Base-by-base conservation (phyloP, 2,797 vertebrate genomes). In the Epinephelus coioides region DNA sequence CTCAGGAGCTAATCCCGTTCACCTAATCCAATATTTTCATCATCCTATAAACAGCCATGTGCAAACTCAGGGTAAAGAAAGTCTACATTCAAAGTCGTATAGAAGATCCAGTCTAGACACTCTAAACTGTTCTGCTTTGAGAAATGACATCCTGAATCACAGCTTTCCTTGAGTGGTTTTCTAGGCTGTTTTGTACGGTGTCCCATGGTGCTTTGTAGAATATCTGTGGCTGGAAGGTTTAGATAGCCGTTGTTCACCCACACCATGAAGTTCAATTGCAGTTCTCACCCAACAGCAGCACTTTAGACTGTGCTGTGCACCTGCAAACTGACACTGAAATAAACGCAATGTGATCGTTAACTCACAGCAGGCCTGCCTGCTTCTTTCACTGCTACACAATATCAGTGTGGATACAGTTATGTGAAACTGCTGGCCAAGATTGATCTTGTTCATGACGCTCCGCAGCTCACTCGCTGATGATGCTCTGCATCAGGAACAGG, bases 271-370 rank as follows among this genome's bases (percentile, higher is more conserved):
- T 19, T 76, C 25, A 70, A 17, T 0, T 65, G 49, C 54, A 59
- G 70, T 8, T 64, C 40, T 30, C 40, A 43, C 2, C 27, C 6
- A 30, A 30, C 27, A 69, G 54, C 77, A 43, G 69, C 55, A 69
- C 46, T 1, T 49, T 14, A 30, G 63, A 49, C 40, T n/a, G 21
- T 1, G 3, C 47, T 0, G n/a, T 14, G 50, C 56, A 57, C 49
- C 61, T 69, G 57, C 59, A 69, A 64, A 53, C 49, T 19, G 38
- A 46, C 60, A 61, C 21, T 34, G 30, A 71, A 70, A 65, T 5
- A 7, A 43, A 73, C 2, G 5, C 44, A 44, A 34, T 8, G 15
- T 0, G 38, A 25, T 11, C 0, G 7, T 47, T 21, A 50, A 17
- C 27, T 54, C 49, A 23, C 25, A 51, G n/a, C 6, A 14, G 40